phyloP scores from a whole-genome alignment of 2,797 vertebrate genomes.

The Crenuchus spilurus region DNA sequence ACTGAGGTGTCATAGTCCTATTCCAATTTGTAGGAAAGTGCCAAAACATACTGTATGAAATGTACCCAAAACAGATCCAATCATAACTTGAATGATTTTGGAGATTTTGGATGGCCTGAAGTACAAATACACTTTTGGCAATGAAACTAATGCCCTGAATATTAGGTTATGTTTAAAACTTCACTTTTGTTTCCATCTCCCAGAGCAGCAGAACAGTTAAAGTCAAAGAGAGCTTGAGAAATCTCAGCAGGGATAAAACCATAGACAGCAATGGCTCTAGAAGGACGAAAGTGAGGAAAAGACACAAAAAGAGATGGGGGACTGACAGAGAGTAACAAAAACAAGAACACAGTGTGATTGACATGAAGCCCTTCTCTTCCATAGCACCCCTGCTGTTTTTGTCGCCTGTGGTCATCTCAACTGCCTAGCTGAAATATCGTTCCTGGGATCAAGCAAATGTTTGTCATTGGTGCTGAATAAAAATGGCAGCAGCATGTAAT shows the following conservation, averaged over 20 bases:
- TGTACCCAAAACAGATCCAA: background rate
- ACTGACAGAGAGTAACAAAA: too few species aligned
- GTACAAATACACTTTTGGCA: background rate
- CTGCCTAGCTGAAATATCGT: too few species aligned
- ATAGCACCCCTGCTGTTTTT: too few species aligned
- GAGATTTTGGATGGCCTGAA: background rate
- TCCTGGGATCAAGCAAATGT: too few species aligned
- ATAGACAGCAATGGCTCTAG: background rate
- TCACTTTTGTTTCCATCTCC: background rate
- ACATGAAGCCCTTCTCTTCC: too few species aligned
- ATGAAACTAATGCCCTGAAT: background rate
- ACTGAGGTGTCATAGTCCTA: background rate
- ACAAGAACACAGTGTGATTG: too few species aligned
- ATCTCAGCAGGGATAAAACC: background rate
- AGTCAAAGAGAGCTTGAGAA: background rate
- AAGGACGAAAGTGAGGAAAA: background rate
- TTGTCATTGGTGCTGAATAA: too few species aligned
- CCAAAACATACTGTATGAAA: background rate
- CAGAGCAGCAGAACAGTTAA: background rate
- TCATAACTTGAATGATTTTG: background rate
- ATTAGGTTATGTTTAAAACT: background rate
- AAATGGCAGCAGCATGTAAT: too few species aligned
- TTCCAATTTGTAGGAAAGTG: background rate
- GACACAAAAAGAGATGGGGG: background rate
- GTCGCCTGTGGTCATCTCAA: too few species aligned